Conservation (phyloP, 2,797 vertebrate genomes). For the Tolypeutes matacus region DNA sequence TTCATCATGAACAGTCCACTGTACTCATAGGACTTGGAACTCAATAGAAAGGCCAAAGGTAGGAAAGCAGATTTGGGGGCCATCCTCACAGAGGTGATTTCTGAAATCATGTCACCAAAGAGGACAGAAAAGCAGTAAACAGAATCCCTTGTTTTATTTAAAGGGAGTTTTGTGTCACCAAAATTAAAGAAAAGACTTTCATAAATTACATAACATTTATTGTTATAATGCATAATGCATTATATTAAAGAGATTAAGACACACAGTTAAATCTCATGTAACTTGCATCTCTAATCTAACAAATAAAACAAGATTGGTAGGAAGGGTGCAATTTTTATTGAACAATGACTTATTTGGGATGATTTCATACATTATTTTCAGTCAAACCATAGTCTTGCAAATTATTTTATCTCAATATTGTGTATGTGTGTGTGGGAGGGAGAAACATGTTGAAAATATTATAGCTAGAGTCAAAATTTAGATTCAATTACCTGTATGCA, state of each 20-base stretch:
- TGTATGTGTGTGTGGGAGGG: background rate
- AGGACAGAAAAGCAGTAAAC: background rate
- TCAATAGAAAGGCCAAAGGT: background rate
- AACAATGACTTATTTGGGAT: background rate
- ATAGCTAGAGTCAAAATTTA: background rate
- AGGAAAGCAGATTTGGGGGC: background rate
- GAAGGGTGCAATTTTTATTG: background rate
- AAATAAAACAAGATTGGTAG: background rate
- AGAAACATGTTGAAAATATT: background rate
- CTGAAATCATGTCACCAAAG: background rate
- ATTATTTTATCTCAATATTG: background rate
- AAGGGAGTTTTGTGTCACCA: background rate
- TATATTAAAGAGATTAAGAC: too few species aligned
- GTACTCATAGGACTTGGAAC: too few species aligned
- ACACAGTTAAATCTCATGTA: too few species aligned
- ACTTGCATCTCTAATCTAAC: background rate
- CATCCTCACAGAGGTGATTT: background rate
- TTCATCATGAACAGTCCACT: background rate
- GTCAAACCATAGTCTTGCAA: background rate
- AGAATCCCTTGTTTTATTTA: background rate
- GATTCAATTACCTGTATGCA: background rate
- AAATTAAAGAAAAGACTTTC: background rate
- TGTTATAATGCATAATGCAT: too few species aligned
- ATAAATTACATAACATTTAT: background rate
- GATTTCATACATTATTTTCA: background rate